Evolutionary conservation across 2,888 invertebrate genomes (phyloP).

Genomic region (Agrilus cyanescens): DNA sequence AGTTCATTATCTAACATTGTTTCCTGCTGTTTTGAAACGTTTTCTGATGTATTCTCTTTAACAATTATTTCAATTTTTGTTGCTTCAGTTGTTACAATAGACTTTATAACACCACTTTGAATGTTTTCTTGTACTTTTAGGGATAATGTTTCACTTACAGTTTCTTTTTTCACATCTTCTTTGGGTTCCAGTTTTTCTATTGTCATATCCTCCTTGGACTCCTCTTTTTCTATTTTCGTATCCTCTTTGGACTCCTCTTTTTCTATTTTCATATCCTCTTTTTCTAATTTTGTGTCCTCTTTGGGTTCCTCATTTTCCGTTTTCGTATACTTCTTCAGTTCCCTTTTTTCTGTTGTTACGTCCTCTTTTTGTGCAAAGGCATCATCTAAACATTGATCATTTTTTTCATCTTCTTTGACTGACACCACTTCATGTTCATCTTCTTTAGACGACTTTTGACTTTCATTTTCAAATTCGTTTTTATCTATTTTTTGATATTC

Average conservation of each 20-base stretch:
- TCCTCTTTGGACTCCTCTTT: slow-evolving; percentile 5
- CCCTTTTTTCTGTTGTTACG: no score
- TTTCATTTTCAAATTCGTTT: slow-evolving; percentile 1
- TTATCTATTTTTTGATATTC: neutral
- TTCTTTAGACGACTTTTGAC: no score
- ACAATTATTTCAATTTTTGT: neutral
- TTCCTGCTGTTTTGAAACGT: neutral
- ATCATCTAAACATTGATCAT: no score
- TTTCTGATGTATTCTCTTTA: neutral
- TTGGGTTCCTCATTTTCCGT: neutral
- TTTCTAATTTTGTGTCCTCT: neutral
- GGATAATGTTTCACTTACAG: slow-evolving; percentile 1
- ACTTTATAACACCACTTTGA: neutral
- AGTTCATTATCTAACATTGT: neutral
- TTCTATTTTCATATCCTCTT: slow-evolving; percentile 1
- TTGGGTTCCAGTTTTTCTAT: no score
- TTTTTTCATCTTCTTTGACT: no score
- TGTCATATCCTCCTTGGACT: slow-evolving; percentile 5
- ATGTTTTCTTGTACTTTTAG: neutral
- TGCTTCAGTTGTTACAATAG: neutral
- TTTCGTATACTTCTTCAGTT: no score
- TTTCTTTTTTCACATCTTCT: slow-evolving; percentile 1
- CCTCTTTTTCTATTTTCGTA: slow-evolving; percentile 5
- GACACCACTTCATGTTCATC: no score
- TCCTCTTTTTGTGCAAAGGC: no score